These are phyloP conservation scores for Calliphora vomitoria DNA, from an alignment of 2,888 invertebrate species.

Conservation along the genomic window DNA sequence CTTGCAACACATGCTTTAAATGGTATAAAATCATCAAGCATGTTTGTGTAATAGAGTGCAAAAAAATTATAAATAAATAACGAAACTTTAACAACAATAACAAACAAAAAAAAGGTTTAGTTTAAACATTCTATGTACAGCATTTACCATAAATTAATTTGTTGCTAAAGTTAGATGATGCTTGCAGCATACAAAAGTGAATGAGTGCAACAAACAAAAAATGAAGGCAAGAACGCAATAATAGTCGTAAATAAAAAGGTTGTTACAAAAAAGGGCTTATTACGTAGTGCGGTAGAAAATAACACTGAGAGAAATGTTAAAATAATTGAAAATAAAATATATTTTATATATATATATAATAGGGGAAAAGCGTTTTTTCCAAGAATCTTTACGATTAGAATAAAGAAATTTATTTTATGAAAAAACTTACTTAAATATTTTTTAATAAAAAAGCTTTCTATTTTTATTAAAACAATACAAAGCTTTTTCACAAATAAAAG, in stretches of 20 bases:
- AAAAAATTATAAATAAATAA: constrained; percentile 64
- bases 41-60: constrained; percentile 62
- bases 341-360: too few relatives aligned
- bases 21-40: constrained; percentile 69
- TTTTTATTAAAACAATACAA: too few relatives aligned
- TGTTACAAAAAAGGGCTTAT: constrained; percentile 47
- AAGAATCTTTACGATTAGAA: too few relatives aligned
- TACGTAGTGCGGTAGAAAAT: background rate
- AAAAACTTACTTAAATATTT: too few relatives aligned
- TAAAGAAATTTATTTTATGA: too few relatives aligned
- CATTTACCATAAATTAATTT: constrained; percentile 78
- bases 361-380: background rate
- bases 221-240: constrained; percentile 6
- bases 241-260: constrained; percentile 33
- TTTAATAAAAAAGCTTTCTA: too few relatives aligned
- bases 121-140: constrained; percentile 67
- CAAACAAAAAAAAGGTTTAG: constrained; percentile 39
- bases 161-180: constrained; percentile 65
- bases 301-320: too few relatives aligned
- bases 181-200: constrained; percentile 54
- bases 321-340: too few relatives aligned
- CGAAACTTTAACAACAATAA: constrained; percentile 34
- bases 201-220: constrained; percentile 8
- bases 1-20: constrained; percentile 61
- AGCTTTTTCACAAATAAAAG: too few relatives aligned